These are phyloP conservation scores for Valencia hispanica DNA, from an alignment of 2,797 vertebrate species.

Conservation along the genomic window DNA sequence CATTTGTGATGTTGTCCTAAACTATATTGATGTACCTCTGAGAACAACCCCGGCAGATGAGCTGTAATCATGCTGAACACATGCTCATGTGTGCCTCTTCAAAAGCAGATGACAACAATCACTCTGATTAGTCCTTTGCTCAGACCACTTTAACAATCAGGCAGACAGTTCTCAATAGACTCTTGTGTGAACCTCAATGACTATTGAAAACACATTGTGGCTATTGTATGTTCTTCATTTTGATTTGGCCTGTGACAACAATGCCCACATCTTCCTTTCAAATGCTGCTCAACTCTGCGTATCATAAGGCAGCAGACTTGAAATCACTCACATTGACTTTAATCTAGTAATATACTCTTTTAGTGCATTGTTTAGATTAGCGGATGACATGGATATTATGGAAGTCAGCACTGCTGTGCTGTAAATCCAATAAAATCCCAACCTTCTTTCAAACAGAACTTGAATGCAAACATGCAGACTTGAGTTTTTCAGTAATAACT, in stretches of 20 bases:
- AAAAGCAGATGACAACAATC: constrained; percentile 73
- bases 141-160: constrained; percentile 75
- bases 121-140: constrained; percentile 75
- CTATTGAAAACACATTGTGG: constrained; percentile 56
- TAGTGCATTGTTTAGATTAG: constrained; percentile 35
- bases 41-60: constrained; percentile 51
- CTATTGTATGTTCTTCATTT: constrained; percentile 44
- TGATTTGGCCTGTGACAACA: constrained; percentile 57
- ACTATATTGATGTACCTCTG: constrained; percentile 55
- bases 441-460: constrained; percentile 11
- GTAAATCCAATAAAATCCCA: neutral
- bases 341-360: constrained; percentile 38
- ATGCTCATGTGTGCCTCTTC: constrained; percentile 62
- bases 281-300: constrained; percentile 52
- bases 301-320: constrained; percentile 49
- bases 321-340: constrained; percentile 45
- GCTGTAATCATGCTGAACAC: constrained; percentile 66
- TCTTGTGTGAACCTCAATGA: constrained; percentile 49
- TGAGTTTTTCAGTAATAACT: neutral
- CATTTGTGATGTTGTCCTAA: constrained; percentile 48
- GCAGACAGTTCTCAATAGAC: constrained; percentile 63
- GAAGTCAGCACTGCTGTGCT: constrained; percentile 12
- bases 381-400: constrained; percentile 22
- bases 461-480: constrained; percentile 14
- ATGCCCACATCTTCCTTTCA: constrained; percentile 52